Percentiles rank a stretch among this genome's conserved stretches.
These are phyloP conservation scores for Malaclemys terrapin DNA, from an alignment of 2,113 vertebrate species.

Conservation along the genomic window DNA sequence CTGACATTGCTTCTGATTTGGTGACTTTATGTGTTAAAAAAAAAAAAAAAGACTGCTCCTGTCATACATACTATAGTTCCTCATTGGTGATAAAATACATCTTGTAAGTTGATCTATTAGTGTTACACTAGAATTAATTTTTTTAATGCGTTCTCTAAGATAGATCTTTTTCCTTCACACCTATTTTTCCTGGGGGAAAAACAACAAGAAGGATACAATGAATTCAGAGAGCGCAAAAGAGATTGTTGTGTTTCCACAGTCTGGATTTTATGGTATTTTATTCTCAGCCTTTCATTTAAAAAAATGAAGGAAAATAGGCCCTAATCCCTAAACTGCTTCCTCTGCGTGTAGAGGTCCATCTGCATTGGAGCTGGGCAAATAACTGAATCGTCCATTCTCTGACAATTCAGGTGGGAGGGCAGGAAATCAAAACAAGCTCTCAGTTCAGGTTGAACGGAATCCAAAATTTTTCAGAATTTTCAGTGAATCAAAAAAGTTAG, in stretches of 20 bases:
- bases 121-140: not conserved
- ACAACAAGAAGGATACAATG: accelerated
- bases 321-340: constrained; percentile 2
- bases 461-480: not conserved
- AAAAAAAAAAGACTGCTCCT: not conserved
- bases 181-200: not conserved
- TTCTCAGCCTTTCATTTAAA: not conserved
- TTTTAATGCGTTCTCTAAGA: accelerated
- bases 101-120: not conserved
- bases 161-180: not conserved
- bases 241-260: not conserved
- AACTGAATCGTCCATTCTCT: not conserved
- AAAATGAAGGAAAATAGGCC: not conserved
- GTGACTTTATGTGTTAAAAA: not conserved
- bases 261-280: constrained; percentile 13
- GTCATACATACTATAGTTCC: not conserved
- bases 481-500: not conserved
- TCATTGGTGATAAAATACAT: not conserved
- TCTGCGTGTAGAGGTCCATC: not conserved
- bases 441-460: not conserved
- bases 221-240: constrained; percentile 21
- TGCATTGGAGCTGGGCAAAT: not conserved
- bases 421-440: not conserved
- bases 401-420: not conserved
- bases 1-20: not conserved